A percentile compares a stretch with the other conserved stretches of the same genome.
Conservation (phyloP, 2,797 vertebrate species). For the Odontamblyopus rebecca region DNA sequence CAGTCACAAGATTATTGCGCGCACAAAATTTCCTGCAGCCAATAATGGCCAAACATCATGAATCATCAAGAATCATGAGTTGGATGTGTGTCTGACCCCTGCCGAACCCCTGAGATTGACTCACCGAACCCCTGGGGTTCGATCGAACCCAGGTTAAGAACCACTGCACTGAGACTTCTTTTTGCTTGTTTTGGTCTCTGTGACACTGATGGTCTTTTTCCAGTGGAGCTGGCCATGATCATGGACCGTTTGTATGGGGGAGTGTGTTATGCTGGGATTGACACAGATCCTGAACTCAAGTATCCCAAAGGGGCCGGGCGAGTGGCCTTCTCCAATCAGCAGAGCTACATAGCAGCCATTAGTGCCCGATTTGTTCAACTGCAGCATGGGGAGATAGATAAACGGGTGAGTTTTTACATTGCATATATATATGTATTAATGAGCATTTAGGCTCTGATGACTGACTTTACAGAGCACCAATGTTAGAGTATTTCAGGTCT, state of each 20-base stretch:
- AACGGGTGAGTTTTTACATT: conserved; percentile 87
- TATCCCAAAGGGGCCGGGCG: conserved; percentile 98
- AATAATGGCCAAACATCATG: too few species aligned
- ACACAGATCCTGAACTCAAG: conserved; percentile 98
- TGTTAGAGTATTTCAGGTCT: neutral
- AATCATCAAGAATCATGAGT: too few species aligned
- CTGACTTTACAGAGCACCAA: neutral
- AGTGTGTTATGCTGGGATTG: conserved; percentile 98
- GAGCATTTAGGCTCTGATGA: neutral
- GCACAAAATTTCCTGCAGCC: too few species aligned
- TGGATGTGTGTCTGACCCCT: too few species aligned
- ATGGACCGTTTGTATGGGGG: conserved; percentile 98
- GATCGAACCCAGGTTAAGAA: too few species aligned
- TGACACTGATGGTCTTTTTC: conserved; percentile 5
- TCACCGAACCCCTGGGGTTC: too few species aligned
- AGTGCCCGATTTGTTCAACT: conserved; percentile 99
- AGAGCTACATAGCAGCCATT: conserved; percentile 99
- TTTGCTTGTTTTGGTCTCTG: neutral
- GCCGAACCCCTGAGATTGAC: too few species aligned
- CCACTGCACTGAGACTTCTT: neutral
- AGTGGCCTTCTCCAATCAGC: conserved; percentile 99
- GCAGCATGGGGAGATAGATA: conserved; percentile 99
- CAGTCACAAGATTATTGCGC: too few species aligned
- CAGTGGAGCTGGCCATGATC: conserved; percentile 99
- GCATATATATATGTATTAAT: too few species aligned